phyloP scores from a whole-genome alignment of 2,797 vertebrate genomes.

The Poecilia wingei region DNA sequence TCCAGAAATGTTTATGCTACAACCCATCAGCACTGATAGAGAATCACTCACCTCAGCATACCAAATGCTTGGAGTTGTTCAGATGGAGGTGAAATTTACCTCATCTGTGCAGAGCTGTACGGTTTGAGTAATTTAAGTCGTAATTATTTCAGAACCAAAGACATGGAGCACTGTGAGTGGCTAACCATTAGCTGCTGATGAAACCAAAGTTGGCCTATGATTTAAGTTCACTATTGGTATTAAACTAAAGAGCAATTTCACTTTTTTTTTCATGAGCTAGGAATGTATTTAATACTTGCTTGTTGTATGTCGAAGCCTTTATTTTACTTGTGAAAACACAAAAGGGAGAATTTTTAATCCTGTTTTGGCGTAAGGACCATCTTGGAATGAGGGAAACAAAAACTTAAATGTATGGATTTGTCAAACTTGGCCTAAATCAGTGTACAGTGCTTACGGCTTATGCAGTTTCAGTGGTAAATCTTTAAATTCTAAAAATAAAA shows the following conservation, averaged over 20 bases:
- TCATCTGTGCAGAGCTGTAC: not conserved
- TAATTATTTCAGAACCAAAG: not conserved
- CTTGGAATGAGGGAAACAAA: not conserved
- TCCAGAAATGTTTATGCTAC: not conserved
- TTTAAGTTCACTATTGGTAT: not conserved
- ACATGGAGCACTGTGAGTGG: not conserved
- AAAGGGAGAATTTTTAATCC: not conserved
- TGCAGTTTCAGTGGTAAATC: not conserved
- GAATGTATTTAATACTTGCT: not conserved
- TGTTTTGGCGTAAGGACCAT: not conserved
- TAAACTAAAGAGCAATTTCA: not conserved
- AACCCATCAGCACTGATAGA: not conserved
- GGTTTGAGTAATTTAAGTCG: not conserved
- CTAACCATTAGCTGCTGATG: not conserved
- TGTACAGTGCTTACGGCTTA: not conserved
- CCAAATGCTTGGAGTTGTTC: not conserved
- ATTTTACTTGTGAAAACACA: not conserved
- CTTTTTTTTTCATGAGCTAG: not conserved
- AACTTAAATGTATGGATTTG: not conserved
- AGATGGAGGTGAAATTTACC: not conserved
- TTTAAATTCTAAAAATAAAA: not conserved
- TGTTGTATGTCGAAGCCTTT: not conserved
- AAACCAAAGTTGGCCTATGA: not conserved
- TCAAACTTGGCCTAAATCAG: not conserved
- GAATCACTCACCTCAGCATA: not conserved